Conservation (phyloP, 2,113 vertebrate species). For the Rhinolophus ferrumequinum region DNA sequence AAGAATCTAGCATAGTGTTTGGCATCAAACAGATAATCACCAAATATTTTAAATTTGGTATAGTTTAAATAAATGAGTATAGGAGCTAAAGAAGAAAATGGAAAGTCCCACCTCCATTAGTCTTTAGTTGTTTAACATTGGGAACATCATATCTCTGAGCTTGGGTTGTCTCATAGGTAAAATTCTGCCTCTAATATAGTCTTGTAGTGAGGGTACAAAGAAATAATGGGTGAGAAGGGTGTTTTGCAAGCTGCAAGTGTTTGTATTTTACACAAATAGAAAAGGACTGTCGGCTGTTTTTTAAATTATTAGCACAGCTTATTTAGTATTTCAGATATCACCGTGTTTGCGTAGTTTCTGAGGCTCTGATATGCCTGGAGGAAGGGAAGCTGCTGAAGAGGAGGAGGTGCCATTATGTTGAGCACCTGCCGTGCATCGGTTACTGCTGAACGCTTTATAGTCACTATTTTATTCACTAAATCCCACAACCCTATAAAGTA, state of each 20-base stretch:
- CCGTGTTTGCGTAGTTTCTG: neutral
- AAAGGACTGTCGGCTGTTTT: neutral
- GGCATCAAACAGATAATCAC: neutral
- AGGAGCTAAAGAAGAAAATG: neutral
- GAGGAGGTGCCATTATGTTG: neutral
- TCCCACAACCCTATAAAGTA: neutral
- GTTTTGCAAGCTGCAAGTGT: neutral
- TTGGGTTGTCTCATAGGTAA: neutral
- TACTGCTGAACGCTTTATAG: neutral
- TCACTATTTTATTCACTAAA: neutral
- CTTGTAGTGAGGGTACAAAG: neutral
- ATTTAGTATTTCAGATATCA: neutral
- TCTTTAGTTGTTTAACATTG: neutral
- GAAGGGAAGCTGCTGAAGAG: neutral
- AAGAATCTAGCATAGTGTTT: neutral
- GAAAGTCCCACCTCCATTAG: neutral
- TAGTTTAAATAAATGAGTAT: neutral
- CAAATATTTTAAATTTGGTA: neutral
- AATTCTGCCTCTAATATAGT: neutral
- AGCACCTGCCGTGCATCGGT: neutral
- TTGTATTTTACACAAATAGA: neutral
- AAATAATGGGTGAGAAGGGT: conserved; percentile 17
- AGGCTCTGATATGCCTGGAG: neutral
- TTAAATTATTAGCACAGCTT: neutral
- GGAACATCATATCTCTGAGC: neutral